phyloP scores from a whole-genome alignment of 37 sponge, comb jelly and placozoan species.

The Amphimedon queenslandica region DNA sequence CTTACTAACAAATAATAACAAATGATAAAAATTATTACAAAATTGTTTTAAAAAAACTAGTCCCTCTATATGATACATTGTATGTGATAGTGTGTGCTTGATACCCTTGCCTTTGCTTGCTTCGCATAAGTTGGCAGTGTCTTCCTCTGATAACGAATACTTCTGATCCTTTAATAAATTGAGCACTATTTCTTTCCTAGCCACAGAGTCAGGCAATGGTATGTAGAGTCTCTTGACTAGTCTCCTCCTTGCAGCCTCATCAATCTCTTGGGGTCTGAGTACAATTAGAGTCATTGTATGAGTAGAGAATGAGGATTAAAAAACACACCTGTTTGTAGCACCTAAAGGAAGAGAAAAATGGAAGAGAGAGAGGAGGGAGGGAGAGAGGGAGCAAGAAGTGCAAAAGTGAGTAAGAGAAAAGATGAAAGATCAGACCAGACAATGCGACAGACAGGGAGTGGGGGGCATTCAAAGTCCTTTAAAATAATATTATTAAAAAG shows the following conservation, averaged over 20 bases:
- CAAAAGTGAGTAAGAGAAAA: too few relatives aligned
- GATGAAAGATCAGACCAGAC: too few relatives aligned
- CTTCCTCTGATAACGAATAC: conserved; percentile 58
- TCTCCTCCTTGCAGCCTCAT: conserved; percentile 94
- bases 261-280: conserved; percentile 95
- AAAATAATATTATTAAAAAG: too few relatives aligned
- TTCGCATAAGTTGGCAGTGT: conserved; percentile 44
- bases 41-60: too few relatives aligned
- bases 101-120: conserved; percentile 77
- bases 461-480: too few relatives aligned
- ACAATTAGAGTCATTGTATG: too few relatives aligned
- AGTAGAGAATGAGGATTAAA: neutral
- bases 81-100: neutral
- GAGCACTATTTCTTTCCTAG: conserved; percentile 75
- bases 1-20: neutral
- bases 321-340: neutral
- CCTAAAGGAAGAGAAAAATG: too few relatives aligned
- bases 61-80: too few relatives aligned
- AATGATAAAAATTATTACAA: neutral
- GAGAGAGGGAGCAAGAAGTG: too few relatives aligned
- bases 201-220: conserved; percentile 85
- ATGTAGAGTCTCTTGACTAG: conserved; percentile 97
- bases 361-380: too few relatives aligned
- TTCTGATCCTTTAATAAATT: conserved; percentile 75
- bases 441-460: too few relatives aligned